A percentile compares a stretch with the other conserved stretches of the same genome.
phyloP scores from a whole-genome alignment of 1,140 invertebrate genomes.

The Odontomachus brunneus region DNA sequence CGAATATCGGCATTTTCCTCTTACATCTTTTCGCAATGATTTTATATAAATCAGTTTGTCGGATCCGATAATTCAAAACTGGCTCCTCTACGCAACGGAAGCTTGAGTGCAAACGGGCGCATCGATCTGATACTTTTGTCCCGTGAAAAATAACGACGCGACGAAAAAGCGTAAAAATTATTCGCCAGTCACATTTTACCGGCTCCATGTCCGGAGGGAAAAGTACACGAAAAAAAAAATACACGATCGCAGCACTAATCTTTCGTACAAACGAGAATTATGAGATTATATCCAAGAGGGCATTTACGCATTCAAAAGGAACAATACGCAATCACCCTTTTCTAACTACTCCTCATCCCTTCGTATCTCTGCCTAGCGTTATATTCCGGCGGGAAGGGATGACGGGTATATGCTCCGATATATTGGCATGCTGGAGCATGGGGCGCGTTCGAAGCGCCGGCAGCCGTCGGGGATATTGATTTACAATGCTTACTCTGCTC shows the following conservation, averaged over 20 bases:
- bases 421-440: slow-evolving; percentile 79
- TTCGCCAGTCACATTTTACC: too few species aligned
- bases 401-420: slow-evolving; percentile 71
- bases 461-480: slow-evolving; percentile 82
- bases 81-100: too few species aligned
- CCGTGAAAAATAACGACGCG: too few species aligned
- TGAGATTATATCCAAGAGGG: neutral
- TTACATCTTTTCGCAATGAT: too few species aligned
- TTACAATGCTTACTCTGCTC: slow-evolving; percentile 82
- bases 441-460: slow-evolving; percentile 74
- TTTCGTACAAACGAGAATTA: neutral
- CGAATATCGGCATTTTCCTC: too few species aligned
- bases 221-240: neutral
- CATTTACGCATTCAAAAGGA: neutral
- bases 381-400: slow-evolving; percentile 71
- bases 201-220: too few species aligned
- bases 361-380: slow-evolving; percentile 64
- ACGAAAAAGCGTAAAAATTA: too few species aligned
- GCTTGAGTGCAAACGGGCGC: too few species aligned
- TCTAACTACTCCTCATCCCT: neutral
- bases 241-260: neutral
- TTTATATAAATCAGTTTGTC: too few species aligned
- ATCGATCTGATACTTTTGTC: too few species aligned
- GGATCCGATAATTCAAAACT: too few species aligned
- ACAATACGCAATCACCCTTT: slow-evolving; percentile 1